phyloP scores from a whole-genome alignment of 2,888 invertebrate genomes.

The Agriopis aurantiaria region DNA sequence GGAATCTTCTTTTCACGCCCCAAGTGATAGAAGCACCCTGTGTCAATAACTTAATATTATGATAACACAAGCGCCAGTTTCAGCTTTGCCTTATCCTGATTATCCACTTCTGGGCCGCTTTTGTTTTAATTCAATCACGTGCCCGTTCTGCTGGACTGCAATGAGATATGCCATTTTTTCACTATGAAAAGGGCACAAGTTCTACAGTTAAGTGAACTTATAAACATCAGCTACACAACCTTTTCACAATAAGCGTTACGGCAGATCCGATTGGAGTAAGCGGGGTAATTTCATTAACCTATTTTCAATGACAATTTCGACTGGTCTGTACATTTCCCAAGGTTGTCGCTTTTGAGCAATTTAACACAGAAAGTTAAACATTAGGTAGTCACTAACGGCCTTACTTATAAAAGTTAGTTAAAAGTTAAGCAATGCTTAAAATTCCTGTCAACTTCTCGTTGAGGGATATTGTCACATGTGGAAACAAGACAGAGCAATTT shows the following conservation, averaged over 20 bases:
- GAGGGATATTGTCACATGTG: too few species aligned
- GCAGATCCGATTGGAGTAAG: constrained; percentile 15
- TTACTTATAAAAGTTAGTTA: too few species aligned
- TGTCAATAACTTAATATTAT: constrained; percentile 1
- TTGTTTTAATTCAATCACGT: constrained; percentile 13
- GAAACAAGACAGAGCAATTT: too few species aligned
- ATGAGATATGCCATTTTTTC: constrained; percentile 4
- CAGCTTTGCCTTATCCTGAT: constrained; percentile 5
- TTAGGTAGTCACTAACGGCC: constrained; percentile 11
- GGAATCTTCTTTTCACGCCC: background rate
- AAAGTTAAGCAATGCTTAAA: too few species aligned
- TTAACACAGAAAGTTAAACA: constrained; percentile 3
- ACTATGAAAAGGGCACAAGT: constrained; percentile 1
- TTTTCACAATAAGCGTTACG: background rate
- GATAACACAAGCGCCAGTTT: constrained; percentile 7
- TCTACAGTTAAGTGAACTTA: background rate
- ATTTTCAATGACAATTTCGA: constrained; percentile 17
- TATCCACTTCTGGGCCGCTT: constrained; percentile 7
- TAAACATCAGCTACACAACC: background rate
- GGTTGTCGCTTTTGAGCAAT: constrained; percentile 2
- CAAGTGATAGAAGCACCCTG: background rate
- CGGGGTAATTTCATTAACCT: constrained; percentile 11
- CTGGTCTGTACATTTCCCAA: constrained; percentile 11
- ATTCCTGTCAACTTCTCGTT: too few species aligned
- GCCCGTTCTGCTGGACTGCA: constrained; percentile 1